phyloP scores from a whole-genome alignment of 2,113 vertebrate genomes.

The Crotophaga sulcirostris region DNA sequence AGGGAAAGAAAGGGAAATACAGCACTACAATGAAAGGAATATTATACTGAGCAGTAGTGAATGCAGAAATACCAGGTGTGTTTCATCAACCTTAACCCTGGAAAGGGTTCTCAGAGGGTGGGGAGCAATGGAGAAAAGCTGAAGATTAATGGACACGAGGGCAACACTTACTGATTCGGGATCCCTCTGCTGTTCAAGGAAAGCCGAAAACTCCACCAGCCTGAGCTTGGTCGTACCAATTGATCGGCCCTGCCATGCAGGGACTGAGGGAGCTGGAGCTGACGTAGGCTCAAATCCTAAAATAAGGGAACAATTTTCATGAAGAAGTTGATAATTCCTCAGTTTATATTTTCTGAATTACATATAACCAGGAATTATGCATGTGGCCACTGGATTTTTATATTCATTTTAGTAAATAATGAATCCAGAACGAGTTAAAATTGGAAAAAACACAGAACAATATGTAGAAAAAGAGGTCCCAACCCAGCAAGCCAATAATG shows the following conservation, averaged over 20 bases:
- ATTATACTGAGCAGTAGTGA: neutral
- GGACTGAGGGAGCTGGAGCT: conserved; percentile 89
- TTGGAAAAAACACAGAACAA: neutral
- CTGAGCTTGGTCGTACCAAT: conserved; percentile 97
- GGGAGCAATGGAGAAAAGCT: neutral
- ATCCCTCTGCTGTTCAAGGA: conserved; percentile 96
- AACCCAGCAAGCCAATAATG: neutral
- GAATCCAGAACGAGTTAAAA: neutral
- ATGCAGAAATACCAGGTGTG: neutral
- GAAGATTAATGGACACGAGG: neutral
- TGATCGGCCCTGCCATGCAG: conserved; percentile 97
- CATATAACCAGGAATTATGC: neutral
- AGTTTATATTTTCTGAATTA: neutral
- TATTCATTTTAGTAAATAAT: neutral
- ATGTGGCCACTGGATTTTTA: neutral
- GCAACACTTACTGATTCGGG: conserved; percentile 87
- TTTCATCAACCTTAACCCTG: neutral
- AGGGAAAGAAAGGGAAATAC: neutral
- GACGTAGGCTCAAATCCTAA: conserved; percentile 91
- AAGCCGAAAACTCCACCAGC: conserved; percentile 96
- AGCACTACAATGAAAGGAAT: neutral
- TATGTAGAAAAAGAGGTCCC: neutral
- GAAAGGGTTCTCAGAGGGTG: neutral
- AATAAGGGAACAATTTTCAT: conserved; percentile 20
- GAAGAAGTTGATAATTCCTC: neutral